These are phyloP conservation scores for Ametastegia equiseti DNA, from an alignment of 2,888 invertebrate genomes.

Conservation along the genomic window DNA sequence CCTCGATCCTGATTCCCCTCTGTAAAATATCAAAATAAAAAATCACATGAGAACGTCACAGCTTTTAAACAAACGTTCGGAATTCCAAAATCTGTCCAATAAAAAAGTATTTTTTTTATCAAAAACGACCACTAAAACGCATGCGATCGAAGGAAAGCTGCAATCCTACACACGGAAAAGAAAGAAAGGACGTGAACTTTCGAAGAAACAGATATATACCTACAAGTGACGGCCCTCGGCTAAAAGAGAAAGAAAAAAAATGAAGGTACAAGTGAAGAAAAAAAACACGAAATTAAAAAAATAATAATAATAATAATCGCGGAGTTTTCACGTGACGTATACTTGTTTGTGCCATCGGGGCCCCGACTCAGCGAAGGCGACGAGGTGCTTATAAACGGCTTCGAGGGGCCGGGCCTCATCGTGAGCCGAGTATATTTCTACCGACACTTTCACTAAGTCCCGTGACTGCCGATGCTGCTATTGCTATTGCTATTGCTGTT, in stretches of 20 bases:
- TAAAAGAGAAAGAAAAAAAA: neutral
- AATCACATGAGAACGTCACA: too few relatives aligned
- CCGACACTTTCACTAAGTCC: conserved; percentile 69
- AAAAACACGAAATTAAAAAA: neutral
- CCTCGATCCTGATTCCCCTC: too few relatives aligned
- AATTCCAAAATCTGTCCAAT: too few relatives aligned
- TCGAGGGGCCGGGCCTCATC: conserved; percentile 44
- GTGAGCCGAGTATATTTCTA: conserved; percentile 56
- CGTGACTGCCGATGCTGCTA: conserved; percentile 58
- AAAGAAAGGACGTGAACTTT: conserved; percentile 2
- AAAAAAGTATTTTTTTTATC: neutral
- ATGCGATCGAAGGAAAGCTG: neutral
- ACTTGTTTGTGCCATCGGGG: conserved; percentile 54
- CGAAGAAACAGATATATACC: neutral
- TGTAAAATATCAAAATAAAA: neutral
- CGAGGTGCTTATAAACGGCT: conserved; percentile 31
- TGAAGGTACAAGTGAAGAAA: neutral
- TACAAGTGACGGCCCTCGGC: conserved; percentile 1
- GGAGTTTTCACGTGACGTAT: conserved; percentile 20
- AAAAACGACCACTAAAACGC: neutral
- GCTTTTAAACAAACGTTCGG: too few relatives aligned
- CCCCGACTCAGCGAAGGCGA: conserved; percentile 33
- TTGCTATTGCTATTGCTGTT: too few relatives aligned
- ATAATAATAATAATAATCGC: neutral
- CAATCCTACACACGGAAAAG: neutral